Percentiles rank a stretch among this genome's conserved stretches.
Evolutionary conservation across 2,797 vertebrate species (phyloP).

Genomic region (Silurus aristotelis): DNA sequence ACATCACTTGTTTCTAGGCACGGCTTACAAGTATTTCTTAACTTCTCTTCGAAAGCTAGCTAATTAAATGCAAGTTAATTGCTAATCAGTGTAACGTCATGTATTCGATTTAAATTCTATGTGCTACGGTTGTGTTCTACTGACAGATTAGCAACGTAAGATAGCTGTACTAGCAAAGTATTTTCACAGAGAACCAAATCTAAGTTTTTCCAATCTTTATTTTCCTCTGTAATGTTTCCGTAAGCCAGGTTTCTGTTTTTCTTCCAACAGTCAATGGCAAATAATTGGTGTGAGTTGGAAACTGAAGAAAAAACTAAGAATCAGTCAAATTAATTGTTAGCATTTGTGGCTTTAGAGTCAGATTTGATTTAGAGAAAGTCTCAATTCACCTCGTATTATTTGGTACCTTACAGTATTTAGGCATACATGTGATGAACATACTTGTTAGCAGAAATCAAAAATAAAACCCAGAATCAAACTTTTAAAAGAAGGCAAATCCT

Average conservation of each 20-base stretch:
- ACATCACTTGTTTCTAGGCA: too few species aligned
- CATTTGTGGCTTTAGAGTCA: not conserved
- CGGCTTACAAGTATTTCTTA: too few species aligned
- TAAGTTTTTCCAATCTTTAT: not conserved
- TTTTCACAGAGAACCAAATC: not conserved
- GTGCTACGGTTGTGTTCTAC: not conserved
- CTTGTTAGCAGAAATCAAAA: not conserved
- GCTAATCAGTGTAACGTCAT: not conserved
- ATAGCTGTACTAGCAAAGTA: not conserved
- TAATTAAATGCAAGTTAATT: not conserved
- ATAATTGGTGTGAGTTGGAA: not conserved
- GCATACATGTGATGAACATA: not conserved
- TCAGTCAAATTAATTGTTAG: too few species aligned
- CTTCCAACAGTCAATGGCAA: not conserved
- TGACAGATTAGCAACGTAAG: not conserved
- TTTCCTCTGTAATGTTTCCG: too few species aligned
- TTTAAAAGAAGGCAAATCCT: slow-evolving; percentile 53
- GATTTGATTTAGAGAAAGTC: not conserved
- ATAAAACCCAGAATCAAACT: not conserved
- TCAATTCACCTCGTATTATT: not conserved
- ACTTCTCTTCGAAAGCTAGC: not conserved
- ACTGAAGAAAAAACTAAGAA: not conserved
- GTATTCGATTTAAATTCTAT: not conserved
- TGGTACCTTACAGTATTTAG: not conserved
- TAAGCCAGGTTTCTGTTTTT: not conserved